Evolutionary conservation across 2,113 vertebrate species (phyloP), one percentile per base, ranked within the genome.

Genomic region (Dicerorhinus sumatrensis): DNA sequence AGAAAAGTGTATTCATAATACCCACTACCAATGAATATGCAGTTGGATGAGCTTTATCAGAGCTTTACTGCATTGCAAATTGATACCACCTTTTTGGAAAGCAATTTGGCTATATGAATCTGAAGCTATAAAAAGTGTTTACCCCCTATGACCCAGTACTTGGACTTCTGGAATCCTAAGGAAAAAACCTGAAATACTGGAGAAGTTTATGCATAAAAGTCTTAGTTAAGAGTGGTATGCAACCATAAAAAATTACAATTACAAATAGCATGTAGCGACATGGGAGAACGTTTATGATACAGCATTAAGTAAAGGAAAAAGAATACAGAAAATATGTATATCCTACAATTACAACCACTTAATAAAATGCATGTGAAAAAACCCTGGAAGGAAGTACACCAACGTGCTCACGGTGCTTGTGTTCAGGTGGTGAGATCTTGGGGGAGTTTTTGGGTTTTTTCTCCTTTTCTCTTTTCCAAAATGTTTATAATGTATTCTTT

Each of bases 171-270:
- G 85, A 96, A 67, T 62, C 93, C 67, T 91, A 54, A 72, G 46
- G 54, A 77, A 33, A 58, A 87, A 91, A 73, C 1, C 21, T 79
- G 70, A 94, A 88, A 80, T 77, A 42, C 13, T n/a, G n/a, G 42
- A 89, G 70, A 77, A 48, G 36, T 87, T 94, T 69, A 73, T 58
- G 75, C 72, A 91, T 65, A 85, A 95, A 94, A n/a, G 39, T 91
- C 91, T 89, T 94, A 58, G 48, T 97, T 97, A 96, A 91, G 67
- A 85, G 73, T 65, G 77, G 93, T 81, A 96, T 46, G 48, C 69
- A 81, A 58, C n/a, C 77, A 81, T 85, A 58, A 95, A 86, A 84
- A 77, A 90, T 62, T 48, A 73, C 27, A 48, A 56, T 87, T 91
- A 76, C 4, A 3, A 92, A 69, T 51, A 79, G n/a, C 83, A 33